These are phyloP conservation scores for Cephus cinctus DNA, from an alignment of 1,140 invertebrate species.

Conservation along the genomic window DNA sequence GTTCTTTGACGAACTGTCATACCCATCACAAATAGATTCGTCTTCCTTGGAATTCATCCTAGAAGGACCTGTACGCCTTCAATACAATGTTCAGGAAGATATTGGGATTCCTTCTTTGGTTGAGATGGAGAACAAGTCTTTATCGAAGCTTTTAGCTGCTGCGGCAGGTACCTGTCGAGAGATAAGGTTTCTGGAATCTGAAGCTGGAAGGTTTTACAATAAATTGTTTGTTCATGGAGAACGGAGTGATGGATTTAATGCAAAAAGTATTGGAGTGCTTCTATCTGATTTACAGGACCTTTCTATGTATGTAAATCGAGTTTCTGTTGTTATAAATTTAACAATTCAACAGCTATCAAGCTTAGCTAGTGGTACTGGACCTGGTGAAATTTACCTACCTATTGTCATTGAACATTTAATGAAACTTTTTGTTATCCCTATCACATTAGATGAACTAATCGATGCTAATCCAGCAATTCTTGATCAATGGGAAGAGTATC, in stretches of 20 bases:
- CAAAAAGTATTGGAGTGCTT: conserved; percentile 35
- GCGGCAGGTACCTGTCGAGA: conserved; percentile 78
- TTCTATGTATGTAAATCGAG: conserved; percentile 55
- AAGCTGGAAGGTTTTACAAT: conserved; percentile 66
- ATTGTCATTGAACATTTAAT: conserved; percentile 62
- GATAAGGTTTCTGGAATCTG: conserved; percentile 66
- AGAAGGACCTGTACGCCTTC: conserved; percentile 57
- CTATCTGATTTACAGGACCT: conserved; percentile 45
- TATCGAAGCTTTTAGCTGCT: conserved; percentile 81
- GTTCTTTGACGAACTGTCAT: conserved; percentile 69
- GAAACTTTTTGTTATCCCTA: conserved; percentile 66
- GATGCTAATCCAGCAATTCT: conserved; percentile 60
- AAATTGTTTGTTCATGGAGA: conserved; percentile 68
- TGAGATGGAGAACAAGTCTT: conserved; percentile 77
- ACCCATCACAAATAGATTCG: conserved; percentile 39
- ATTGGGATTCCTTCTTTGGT: conserved; percentile 68
- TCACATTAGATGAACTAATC: conserved; percentile 73
- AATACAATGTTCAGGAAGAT: conserved; percentile 66
- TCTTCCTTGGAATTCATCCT: conserved; percentile 51
- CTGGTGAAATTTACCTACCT: conserved; percentile 45
- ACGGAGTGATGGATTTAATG: conserved; percentile 38
- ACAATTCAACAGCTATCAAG: conserved; percentile 43
- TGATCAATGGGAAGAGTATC: conserved; percentile 72
- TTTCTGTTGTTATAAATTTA: conserved; percentile 38
- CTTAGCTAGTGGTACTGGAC: conserved; percentile 26